Base-by-base conservation (phyloP, 2,888 invertebrate species). In the Melieria picta region DNA sequence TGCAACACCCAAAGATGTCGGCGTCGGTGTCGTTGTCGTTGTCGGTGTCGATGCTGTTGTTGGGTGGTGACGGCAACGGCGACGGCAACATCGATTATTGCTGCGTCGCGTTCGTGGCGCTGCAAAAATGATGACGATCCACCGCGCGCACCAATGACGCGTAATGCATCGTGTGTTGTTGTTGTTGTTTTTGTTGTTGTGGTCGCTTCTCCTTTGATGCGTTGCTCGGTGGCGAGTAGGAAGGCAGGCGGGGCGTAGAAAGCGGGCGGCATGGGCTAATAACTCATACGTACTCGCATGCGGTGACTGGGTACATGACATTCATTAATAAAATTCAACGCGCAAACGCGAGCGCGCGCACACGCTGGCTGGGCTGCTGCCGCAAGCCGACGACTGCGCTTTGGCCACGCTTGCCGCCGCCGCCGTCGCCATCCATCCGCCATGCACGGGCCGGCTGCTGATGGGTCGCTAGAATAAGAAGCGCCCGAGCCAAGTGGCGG, bases 321-420 rank as follows among this genome's bases (percentile, higher is more conserved):
- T 70, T 73, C 73, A 73, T 73, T 73, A 73, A 73, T 73, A 73
- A 73, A 73, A 70, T 60, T 73, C 67, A 70, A 73, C 69, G 66
- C 69, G 72, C 70, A 64, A 70, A 73, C 69, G 66, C 69, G 72
- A 65, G 61, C 72, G 55, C 56, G 16, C 56, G 10, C 47, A 50
- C 10, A 48, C 52, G 50, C 46, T 64, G 48, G 63, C 47, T 42
- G 16, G 48, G 57, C 57, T 45, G 7, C 64, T 30, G 30, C 30
- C 30, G 30, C 30, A 30, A 30, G 30, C 30, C 30, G 30, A 30
- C 30, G 30, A 30, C 30, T 30, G 30, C 2, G 30, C 30, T 9
- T 58, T 61, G 61, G 9, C 13, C 7, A 11, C 11, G 13, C 7
- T 11, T 11, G 61, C 45, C 13, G 61, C 46, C 13, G 45, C 2